phyloP scores from a whole-genome alignment of 2,113 vertebrate species.

The Ptychochromis oligacanthus region DNA sequence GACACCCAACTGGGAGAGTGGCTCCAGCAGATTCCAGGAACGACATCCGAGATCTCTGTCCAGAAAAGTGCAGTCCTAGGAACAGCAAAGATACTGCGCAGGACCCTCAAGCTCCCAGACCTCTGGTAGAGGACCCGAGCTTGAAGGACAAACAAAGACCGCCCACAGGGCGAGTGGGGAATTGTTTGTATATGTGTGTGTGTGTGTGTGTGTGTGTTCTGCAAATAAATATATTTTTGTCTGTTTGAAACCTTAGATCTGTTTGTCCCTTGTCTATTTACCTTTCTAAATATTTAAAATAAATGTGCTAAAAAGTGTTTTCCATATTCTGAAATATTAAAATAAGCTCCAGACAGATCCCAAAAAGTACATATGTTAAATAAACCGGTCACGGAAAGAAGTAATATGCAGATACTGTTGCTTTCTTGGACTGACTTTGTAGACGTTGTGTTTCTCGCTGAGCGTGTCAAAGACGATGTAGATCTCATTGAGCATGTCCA shows the following conservation, averaged over 20 bases:
- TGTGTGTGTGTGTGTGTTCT: too few relatives aligned
- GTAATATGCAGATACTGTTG: not conserved
- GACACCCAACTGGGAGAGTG: too few relatives aligned
- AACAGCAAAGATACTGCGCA: too few relatives aligned
- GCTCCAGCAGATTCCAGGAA: too few relatives aligned
- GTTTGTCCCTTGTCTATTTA: not conserved
- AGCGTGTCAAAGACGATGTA: constrained; percentile 83
- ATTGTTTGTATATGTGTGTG: too few relatives aligned
- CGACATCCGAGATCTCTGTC: too few relatives aligned
- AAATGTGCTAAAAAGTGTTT: not conserved
- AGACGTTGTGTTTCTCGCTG: constrained; percentile 83
- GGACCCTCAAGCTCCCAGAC: too few relatives aligned
- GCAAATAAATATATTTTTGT: not conserved
- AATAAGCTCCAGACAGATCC: not conserved
- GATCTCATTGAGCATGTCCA: constrained; percentile 84
- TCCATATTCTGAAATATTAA: not conserved
- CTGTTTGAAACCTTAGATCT: not conserved
- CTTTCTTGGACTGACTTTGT: constrained; percentile 67
- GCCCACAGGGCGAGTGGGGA: too few relatives aligned
- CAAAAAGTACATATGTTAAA: not conserved
- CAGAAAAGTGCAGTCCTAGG: too few relatives aligned
- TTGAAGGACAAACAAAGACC: too few relatives aligned
- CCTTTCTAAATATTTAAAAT: not conserved
- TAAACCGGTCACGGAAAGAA: not conserved
- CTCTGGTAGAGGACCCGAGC: too few relatives aligned